A percentile compares a stretch with the other conserved stretches of the same genome.
Evolutionary conservation across 2,797 vertebrate genomes (phyloP).

Genomic region (Ciconia nigra): DNA sequence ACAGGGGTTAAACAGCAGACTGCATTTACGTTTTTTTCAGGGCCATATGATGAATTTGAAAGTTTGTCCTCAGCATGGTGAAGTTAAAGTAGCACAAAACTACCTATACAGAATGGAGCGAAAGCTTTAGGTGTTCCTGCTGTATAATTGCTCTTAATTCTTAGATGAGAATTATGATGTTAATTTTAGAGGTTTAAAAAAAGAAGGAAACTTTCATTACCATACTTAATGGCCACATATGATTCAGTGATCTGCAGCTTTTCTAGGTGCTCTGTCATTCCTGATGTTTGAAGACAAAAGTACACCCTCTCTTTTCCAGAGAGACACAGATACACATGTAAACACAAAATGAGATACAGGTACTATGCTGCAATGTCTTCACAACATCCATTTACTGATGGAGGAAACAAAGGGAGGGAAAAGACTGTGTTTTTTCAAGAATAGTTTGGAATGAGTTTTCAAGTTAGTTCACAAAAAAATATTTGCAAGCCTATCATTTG

Average conservation of each 20-base stretch:
- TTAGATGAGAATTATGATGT: constrained; percentile 38
- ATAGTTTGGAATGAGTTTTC: not conserved
- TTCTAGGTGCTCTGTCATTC: constrained; percentile 6
- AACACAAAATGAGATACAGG: not conserved
- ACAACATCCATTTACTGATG: not conserved
- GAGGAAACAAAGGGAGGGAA: not conserved
- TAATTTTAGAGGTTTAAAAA: constrained; percentile 51
- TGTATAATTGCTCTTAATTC: constrained; percentile 14
- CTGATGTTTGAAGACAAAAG: constrained; percentile 10
- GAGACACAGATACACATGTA: not conserved
- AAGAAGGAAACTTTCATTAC: constrained; percentile 35
- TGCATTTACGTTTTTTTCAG: not conserved
- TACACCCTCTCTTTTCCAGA: not conserved
- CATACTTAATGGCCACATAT: constrained; percentile 13
- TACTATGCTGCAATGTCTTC: not conserved
- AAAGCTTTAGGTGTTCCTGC: constrained; percentile 22
- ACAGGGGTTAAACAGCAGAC: not conserved
- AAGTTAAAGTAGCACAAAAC: not conserved
- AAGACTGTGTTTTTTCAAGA: not conserved
- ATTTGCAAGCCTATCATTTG: constrained; percentile 13
- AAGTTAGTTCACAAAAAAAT: not conserved
- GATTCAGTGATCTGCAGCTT: constrained; percentile 1
- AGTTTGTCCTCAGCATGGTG: not conserved
- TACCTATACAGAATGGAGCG: not conserved
- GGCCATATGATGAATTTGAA: not conserved